Evolutionary conservation across 2,113 vertebrate species (phyloP).

Genomic region (Merops nubicus): DNA sequence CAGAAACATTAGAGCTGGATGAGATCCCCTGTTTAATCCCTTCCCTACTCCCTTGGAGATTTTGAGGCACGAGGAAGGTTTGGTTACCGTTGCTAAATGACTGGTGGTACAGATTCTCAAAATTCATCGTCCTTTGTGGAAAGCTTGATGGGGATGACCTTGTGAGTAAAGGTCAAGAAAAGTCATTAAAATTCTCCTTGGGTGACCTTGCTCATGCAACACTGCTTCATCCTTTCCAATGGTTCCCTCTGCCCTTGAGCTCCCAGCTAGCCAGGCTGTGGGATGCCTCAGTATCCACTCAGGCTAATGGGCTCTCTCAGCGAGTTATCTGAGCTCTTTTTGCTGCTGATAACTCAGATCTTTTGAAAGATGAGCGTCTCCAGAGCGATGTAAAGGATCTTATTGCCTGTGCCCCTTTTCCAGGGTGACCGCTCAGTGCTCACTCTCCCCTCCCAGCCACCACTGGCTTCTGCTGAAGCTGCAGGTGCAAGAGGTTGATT

Average conservation of each 20-base stretch:
- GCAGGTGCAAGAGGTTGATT: rapidly evolving
- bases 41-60: not conserved
- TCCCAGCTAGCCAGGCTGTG: not conserved
- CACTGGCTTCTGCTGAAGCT: not conserved
- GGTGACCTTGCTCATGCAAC: not conserved
- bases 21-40: not conserved
- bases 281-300: not conserved
- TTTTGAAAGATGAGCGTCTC: not conserved
- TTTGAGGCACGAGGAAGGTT: not conserved
- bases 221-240: not conserved
- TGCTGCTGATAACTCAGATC: not conserved
- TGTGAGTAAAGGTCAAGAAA: not conserved
- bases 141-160: not conserved
- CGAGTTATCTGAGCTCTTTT: not conserved
- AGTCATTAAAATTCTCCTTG: not conserved
- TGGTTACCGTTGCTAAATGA: not conserved
- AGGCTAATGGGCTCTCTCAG: not conserved
- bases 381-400: not conserved
- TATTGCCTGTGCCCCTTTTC: not conserved
- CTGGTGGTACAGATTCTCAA: not conserved
- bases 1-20: not conserved
- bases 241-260: not conserved
- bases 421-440: rapidly evolving
- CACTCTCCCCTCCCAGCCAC: not conserved
- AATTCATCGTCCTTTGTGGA: not conserved